Evolutionary conservation across 2,888 invertebrate genomes (phyloP).

Genomic region (Macrophya alboannulata): DNA sequence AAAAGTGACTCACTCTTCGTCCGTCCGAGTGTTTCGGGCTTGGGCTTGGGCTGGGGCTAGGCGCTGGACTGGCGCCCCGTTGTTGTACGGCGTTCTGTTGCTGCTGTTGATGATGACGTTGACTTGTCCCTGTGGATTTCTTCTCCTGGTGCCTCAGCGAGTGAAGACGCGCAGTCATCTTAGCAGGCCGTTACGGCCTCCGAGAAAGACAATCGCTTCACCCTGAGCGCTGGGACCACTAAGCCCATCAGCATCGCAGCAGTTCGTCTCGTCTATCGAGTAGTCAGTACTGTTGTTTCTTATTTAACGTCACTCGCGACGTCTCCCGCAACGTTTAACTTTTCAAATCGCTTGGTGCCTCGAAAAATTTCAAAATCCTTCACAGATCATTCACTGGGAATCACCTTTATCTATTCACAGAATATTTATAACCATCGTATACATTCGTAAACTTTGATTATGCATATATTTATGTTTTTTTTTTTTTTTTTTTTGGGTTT

Average conservation of each 20-base stretch:
- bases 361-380: too few relatives aligned
- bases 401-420: conserved; percentile 10
- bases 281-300: background rate
- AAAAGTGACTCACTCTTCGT: conserved; percentile 75
- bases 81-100: conserved; percentile 65
- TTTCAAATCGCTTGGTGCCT: too few relatives aligned
- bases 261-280: conserved; percentile 38
- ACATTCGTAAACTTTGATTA: background rate
- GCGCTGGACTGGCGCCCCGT: conserved; percentile 71
- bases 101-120: conserved; percentile 69
- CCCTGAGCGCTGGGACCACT: conserved; percentile 71
- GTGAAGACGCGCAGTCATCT: conserved; percentile 79
- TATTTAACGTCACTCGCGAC: conserved; percentile 1
- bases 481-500: background rate
- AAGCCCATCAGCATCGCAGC: conserved; percentile 76
- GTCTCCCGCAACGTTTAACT: background rate
- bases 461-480: background rate
- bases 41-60: conserved; percentile 74
- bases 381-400: background rate
- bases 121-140: conserved; percentile 70
- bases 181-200: conserved; percentile 77
- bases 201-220: conserved; percentile 69
- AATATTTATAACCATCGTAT: background rate
- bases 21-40: conserved; percentile 78
- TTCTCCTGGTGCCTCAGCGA: conserved; percentile 78